phyloP scores from a whole-genome alignment of 2,797 vertebrate species.

The Neoniphon sammara region DNA sequence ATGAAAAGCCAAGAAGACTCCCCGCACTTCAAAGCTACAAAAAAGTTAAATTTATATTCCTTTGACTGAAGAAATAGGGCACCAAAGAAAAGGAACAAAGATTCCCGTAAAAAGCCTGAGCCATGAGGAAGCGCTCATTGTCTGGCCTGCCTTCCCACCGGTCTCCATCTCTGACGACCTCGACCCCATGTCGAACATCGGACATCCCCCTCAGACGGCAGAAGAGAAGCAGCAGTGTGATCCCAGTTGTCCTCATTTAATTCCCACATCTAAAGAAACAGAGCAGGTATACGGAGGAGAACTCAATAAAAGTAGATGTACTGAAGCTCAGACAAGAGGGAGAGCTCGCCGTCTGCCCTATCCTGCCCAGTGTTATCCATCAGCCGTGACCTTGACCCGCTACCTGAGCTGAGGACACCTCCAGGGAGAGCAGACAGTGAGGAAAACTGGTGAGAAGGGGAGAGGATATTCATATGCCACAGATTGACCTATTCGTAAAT shows the following conservation, averaged over 20 bases:
- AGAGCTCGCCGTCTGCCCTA: conserved; percentile 29
- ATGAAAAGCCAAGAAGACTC: conserved; percentile 23
- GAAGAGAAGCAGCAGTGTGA: neutral
- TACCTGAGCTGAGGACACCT: conserved; percentile 39
- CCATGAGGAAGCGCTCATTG: neutral
- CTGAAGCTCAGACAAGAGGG: conserved; percentile 35
- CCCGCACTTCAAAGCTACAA: conserved; percentile 19
- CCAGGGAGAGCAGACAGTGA: conserved; percentile 35
- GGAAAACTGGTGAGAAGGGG: conserved; percentile 34
- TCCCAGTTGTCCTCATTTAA: conserved; percentile 36
- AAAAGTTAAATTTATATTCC: conserved; percentile 21
- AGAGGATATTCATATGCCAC: conserved; percentile 64
- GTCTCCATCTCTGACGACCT: conserved; percentile 29
- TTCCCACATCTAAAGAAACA: conserved; percentile 23
- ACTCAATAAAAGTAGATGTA: conserved; percentile 33
- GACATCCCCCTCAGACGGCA: conserved; percentile 5
- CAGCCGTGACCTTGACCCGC: conserved; percentile 65
- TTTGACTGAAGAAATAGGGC: conserved; percentile 20
- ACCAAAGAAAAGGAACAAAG: conserved; percentile 20
- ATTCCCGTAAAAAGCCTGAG: conserved; percentile 20
- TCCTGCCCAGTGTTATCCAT: conserved; percentile 51
- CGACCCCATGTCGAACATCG: conserved; percentile 28
- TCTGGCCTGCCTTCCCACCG: conserved; percentile 13
- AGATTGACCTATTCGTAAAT: conserved; percentile 68
- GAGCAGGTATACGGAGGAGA: conserved; percentile 19